Base-by-base conservation (phyloP, 1,140 invertebrate species). In the Diorhabda elongata region DNA sequence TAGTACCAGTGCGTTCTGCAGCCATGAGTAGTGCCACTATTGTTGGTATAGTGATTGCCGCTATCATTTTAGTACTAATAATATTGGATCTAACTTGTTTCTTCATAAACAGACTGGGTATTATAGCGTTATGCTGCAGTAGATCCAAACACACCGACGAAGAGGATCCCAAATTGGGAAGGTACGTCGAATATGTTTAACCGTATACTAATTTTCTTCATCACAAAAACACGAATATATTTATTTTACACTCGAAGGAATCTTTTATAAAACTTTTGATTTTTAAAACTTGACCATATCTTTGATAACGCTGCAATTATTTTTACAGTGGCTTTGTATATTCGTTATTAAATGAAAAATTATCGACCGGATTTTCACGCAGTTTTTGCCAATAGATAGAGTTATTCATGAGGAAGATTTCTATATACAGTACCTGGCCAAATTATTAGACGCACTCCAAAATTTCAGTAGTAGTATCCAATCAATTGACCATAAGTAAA, bases 161-260 rank as follows among this genome's bases (percentile, higher is more conserved):
- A 66, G 91, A 93, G 43, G 91, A 93, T 81, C 84, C 90, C 0
- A 93, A 92, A 81, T 81, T 92, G 52, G 90, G 91, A 85, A 93
- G 91, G 91, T 93, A 86, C 83, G 81, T 71, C 8, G 8, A 44
- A 26, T 26, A 26, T 26, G 26, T 26, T 26, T 1, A 26, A 26
- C 26, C 26, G 26, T 26, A 26, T 26, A 26, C 26, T 26, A 26
- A 26, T 26, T 26, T 26, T 26, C 1, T 26, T 26, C 26, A 56
- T 56, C 52, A 56, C 52, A 56, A 56, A 56, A 56, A 56, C 52
- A 56, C 6, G 52, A 56, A 56, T 56, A n/a, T 7, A n/a, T n/a
- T 56, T 6, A 56, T 56, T 7, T 56, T 7, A 56, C 6, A 7
- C n/a, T n/a, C n/a, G n/a, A 56, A 56, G 2, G 1, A 26, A 26